Base-by-base conservation (phyloP, 2,113 vertebrate genomes). In the Chionodraco myersi region DNA sequence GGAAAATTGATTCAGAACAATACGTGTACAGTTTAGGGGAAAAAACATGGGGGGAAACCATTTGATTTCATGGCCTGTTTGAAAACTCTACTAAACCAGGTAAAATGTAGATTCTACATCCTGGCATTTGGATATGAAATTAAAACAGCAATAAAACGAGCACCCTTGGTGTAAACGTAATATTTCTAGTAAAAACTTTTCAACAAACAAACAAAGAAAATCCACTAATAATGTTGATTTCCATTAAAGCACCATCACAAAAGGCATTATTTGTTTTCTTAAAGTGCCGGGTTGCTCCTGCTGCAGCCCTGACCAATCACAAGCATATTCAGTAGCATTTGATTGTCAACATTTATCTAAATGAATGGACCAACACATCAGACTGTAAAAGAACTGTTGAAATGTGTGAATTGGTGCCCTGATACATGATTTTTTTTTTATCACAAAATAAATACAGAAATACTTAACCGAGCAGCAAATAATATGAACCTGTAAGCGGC, bases 371-470 rank as follows among this genome's bases (percentile, higher is more conserved):
- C 61, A 63, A 72, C 68, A 82, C 60, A 69, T 81, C 57, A 75
- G 63, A 73, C 49, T 80, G 58, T 70, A 51, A 65, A 76, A 80
- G 52, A 72, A 53, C 30, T 62, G 4, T 71, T 47, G 52, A 41
- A 73, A 73, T 79, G 80, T 77, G 75, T 57, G 62, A 89, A 75
- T 52, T 76, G 49, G 72, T 83, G 76, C 15, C 4, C 26, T 48
- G 34, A 69, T 66, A 56, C 72, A 69, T 56, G 16, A 89, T 68
- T 41, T 71, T 41, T 41, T 71, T 84, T 73, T 52, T 49, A 82
- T 87, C 73, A 83, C 64, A 80, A 87, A 94, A 94, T 95, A 95
- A 95, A 95, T 95, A 94, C 56, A 86, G 76, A 88, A 72, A 84
- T 59, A 65, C 74, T 83, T 54, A 79, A 84, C 68, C 61, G 48